Conservation (phyloP, 2,797 vertebrate genomes). For the Coranthus polyacanthus region DNA sequence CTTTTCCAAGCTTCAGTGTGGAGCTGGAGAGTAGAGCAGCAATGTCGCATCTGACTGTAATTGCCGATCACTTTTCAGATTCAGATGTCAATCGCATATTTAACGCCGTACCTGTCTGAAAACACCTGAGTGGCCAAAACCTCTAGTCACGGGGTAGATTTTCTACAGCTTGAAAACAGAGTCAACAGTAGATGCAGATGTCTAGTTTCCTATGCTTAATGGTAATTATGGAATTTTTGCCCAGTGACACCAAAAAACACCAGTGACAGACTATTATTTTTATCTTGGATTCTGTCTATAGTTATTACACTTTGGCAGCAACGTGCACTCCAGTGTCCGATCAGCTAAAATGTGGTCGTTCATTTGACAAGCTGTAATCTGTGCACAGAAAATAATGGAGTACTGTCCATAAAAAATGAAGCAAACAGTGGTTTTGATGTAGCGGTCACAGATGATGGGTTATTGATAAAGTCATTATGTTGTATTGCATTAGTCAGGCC, state of each 20-base stretch:
- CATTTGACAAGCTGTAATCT: conserved; percentile 57
- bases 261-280: conserved; percentile 25
- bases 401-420: conserved; percentile 23
- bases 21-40: no score
- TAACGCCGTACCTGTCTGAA: no score
- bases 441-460: conserved; percentile 60
- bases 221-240: no score
- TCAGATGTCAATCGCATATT: no score
- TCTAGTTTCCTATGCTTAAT: no score
- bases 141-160: no score
- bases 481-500: conserved; percentile 45
- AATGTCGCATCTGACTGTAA: no score
- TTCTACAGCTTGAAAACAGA: no score
- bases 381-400: conserved; percentile 15
- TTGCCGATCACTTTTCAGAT: no score
- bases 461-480: conserved; percentile 72
- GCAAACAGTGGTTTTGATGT: conserved; percentile 39
- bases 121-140: no score
- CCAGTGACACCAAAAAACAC: neutral
- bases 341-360: conserved; percentile 42
- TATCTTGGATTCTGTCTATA: conserved; percentile 23
- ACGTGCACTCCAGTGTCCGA: neutral
- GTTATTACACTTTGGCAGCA: conserved; percentile 10
- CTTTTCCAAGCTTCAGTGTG: no score
- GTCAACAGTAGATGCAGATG: no score